Conservation (phyloP, 2,888 invertebrate species). For the Netelia fuscicornis region DNA sequence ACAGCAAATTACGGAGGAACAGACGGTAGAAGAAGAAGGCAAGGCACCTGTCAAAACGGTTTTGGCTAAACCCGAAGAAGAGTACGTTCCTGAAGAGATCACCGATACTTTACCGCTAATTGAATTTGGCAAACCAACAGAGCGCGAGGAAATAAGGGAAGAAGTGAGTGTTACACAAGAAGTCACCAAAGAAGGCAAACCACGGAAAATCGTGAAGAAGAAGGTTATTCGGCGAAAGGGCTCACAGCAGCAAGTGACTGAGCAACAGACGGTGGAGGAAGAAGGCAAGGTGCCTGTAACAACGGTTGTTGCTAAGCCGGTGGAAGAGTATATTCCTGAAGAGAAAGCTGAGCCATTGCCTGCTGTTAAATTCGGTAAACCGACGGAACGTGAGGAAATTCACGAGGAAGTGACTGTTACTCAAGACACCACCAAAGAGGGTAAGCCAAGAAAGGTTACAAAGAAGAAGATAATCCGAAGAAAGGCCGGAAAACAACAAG, state of each 20-base stretch:
- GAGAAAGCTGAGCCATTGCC: slow-evolving; percentile 54
- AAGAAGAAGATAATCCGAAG: slow-evolving; percentile 83
- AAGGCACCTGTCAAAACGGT: slow-evolving; percentile 84
- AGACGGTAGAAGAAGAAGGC: slow-evolving; percentile 85
- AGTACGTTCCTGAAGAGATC: slow-evolving; percentile 50
- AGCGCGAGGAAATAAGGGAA: slow-evolving; percentile 80
- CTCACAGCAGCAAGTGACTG: slow-evolving; percentile 84
- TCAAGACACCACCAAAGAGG: slow-evolving; percentile 77
- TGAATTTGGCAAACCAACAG: slow-evolving; percentile 75
- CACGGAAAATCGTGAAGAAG: slow-evolving; percentile 82
- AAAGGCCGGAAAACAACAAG: slow-evolving; percentile 83
- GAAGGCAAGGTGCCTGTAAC: slow-evolving; percentile 84
- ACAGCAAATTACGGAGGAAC: slow-evolving; percentile 82
- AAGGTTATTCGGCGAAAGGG: slow-evolving; percentile 79
- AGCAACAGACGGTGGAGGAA: slow-evolving; percentile 85
- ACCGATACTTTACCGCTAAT: too few species aligned
- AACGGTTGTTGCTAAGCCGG: slow-evolving; percentile 79
- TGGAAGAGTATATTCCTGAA: slow-evolving; percentile 62
- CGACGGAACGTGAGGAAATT: slow-evolving; percentile 75
- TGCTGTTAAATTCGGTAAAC: slow-evolving; percentile 14
- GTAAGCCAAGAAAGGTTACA: slow-evolving; percentile 73
- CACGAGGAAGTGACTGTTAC: slow-evolving; percentile 81
- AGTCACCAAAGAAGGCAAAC: slow-evolving; percentile 78
- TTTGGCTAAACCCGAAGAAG: slow-evolving; percentile 75
- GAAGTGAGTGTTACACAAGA: slow-evolving; percentile 78